Evolutionary conservation across 2,113 vertebrate genomes (phyloP).

Genomic region (Gymnocephalus cernua): DNA sequence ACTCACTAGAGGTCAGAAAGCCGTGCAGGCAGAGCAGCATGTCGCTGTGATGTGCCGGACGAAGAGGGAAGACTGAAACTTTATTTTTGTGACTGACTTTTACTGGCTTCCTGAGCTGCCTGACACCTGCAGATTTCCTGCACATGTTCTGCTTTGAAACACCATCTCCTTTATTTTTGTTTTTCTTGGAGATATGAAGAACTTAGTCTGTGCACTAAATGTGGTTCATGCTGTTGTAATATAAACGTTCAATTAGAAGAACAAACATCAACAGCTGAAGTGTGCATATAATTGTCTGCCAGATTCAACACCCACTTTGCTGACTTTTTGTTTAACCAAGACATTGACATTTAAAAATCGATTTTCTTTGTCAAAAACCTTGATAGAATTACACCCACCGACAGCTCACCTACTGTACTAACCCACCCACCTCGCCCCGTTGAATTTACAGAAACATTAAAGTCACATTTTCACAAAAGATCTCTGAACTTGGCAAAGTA

Average conservation of each 20-base stretch:
- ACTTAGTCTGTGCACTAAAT: background rate
- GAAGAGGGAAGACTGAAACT: conserved; percentile 35
- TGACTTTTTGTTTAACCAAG: background rate
- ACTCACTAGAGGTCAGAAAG: conserved; percentile 59
- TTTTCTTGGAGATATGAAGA: background rate
- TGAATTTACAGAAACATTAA: background rate
- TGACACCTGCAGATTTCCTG: conserved; percentile 2
- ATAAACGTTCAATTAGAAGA: conserved; percentile 5
- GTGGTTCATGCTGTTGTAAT: background rate
- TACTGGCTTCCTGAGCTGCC: background rate
- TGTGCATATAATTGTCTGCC: background rate
- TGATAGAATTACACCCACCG: background rate
- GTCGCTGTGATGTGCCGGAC: conserved; percentile 57
- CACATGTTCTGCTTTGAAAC: conserved; percentile 9
- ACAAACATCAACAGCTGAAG: conserved; percentile 1
- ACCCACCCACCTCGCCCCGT: background rate
- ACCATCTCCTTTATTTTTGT: background rate
- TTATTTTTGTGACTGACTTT: conserved; percentile 49
- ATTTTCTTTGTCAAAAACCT: background rate
- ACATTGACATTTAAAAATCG: background rate
- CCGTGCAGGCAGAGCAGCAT: conserved; percentile 8
- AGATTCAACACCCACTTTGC: background rate
- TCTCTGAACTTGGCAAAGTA: conserved; percentile 10
- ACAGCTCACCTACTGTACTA: background rate
- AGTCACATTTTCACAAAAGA: background rate